Percentiles rank a stretch among this genome's conserved stretches.
phyloP scores from a whole-genome alignment of 2,113 vertebrate genomes.

The Cranoglanis bouderius region DNA sequence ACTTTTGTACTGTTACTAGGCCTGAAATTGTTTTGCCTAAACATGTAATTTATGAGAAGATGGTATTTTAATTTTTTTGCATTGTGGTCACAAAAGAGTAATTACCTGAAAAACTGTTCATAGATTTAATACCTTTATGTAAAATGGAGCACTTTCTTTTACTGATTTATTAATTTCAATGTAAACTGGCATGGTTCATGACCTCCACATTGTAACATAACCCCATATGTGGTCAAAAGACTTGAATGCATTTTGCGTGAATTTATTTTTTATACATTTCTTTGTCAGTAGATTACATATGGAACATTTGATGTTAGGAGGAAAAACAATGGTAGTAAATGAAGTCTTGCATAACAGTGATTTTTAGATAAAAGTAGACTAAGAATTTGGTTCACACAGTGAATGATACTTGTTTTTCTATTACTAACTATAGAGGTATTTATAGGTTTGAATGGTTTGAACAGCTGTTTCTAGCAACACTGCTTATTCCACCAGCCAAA shows the following conservation, averaged over 20 bases:
- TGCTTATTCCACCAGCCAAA: background rate
- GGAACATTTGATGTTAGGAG: conserved; percentile 44
- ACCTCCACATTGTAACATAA: conserved; percentile 42
- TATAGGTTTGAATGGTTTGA: conserved; percentile 40
- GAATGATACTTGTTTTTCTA: conserved; percentile 51
- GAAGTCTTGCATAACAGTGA: background rate
- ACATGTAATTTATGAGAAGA: conserved; percentile 45
- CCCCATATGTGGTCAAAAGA: conserved; percentile 33
- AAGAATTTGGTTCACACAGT: background rate
- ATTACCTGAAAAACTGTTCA: conserved; percentile 37
- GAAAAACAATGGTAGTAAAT: conserved; percentile 39
- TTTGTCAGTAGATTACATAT: conserved; percentile 70
- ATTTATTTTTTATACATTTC: conserved; percentile 64
- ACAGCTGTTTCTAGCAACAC: conserved; percentile 40
- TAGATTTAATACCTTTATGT: conserved; percentile 43
- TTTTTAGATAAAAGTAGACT: background rate
- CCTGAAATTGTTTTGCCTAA: conserved; percentile 49
- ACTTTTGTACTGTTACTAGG: conserved; percentile 64
- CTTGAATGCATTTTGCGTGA: conserved; percentile 51
- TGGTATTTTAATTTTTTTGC: conserved; percentile 17
- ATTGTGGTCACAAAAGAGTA: conserved; percentile 18
- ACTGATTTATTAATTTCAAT: conserved; percentile 57
- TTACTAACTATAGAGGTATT: conserved; percentile 61
- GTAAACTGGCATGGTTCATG: conserved; percentile 50
- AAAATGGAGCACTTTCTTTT: conserved; percentile 61